Conservation (phyloP, 2,797 vertebrate genomes). For the Pseudochirops corinnae region DNA sequence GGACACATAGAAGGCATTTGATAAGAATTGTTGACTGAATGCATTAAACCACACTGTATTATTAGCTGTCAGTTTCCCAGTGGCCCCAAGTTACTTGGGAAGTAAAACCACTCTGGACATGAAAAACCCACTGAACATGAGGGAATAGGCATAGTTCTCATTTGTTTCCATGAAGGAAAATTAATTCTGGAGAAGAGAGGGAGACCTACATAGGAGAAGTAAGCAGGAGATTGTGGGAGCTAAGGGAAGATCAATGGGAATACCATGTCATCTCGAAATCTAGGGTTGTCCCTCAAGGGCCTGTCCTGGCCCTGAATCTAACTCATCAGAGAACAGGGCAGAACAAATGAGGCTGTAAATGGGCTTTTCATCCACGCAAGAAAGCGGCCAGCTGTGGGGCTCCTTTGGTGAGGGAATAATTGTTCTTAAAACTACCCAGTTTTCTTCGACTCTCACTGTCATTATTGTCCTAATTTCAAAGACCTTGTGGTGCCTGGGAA, state of each 20-base stretch:
- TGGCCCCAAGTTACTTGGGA: neutral
- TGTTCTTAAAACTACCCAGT: neutral
- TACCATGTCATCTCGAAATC: neutral
- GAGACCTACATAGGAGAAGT: neutral
- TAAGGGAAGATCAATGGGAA: neutral
- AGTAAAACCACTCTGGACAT: neutral
- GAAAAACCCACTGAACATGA: neutral
- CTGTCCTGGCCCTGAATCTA: neutral
- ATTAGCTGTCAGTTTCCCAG: neutral
- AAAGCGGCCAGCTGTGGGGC: neutral
- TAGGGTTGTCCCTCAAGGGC: neutral
- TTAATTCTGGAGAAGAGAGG: neutral
- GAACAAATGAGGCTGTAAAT: constrained; percentile 56
- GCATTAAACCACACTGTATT: neutral
- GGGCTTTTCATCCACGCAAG: constrained; percentile 42
- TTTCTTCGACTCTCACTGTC: neutral
- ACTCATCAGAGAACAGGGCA: constrained; percentile 27
- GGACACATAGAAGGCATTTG: neutral
- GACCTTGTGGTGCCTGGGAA: neutral
- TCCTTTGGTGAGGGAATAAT: neutral
- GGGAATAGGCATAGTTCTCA: neutral
- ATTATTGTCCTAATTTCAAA: neutral
- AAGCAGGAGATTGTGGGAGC: neutral
- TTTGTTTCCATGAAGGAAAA: neutral
- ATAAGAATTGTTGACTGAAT: neutral